A percentile compares a stretch with the other conserved stretches of the same genome.
Conservation (phyloP, 2,888 invertebrate genomes). For the Peribatodes rhomboidaria region DNA sequence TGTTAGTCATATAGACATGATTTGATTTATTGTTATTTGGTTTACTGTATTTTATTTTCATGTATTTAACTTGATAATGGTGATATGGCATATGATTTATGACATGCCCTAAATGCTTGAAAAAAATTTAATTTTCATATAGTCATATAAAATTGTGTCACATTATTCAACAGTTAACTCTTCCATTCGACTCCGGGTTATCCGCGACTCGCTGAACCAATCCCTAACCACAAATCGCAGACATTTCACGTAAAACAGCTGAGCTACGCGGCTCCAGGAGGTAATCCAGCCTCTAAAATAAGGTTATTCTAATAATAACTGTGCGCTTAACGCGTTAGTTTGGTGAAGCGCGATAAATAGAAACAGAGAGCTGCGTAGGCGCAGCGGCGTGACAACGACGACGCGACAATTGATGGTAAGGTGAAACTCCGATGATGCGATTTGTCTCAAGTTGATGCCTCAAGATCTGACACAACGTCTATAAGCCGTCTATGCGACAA, state of each 20-base stretch:
- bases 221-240: conserved; percentile 8
- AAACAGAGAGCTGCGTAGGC: conserved; percentile 57
- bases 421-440: conserved; percentile 7
- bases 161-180: too few species aligned
- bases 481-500: not conserved
- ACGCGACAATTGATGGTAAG: conserved; percentile 23
- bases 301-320: conserved; percentile 69
- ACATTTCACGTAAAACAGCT: conserved; percentile 35
- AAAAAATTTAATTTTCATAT: too few species aligned
- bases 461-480: not conserved
- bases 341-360: conserved; percentile 72
- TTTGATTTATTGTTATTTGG: too few species aligned
- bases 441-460: not conserved
- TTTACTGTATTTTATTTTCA: too few species aligned
- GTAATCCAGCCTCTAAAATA: conserved; percentile 66
- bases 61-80: too few species aligned
- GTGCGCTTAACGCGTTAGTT: conserved; percentile 63
- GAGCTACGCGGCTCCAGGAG: conserved; percentile 38
- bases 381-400: conserved; percentile 39
- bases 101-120: too few species aligned
- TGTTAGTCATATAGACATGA: too few species aligned
- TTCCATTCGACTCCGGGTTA: not conserved
- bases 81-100: too few species aligned
- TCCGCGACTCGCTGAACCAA: not conserved
- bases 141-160: too few species aligned